Base-by-base conservation (phyloP, 2,888 invertebrate genomes). In the Pollenia amentaria region DNA sequence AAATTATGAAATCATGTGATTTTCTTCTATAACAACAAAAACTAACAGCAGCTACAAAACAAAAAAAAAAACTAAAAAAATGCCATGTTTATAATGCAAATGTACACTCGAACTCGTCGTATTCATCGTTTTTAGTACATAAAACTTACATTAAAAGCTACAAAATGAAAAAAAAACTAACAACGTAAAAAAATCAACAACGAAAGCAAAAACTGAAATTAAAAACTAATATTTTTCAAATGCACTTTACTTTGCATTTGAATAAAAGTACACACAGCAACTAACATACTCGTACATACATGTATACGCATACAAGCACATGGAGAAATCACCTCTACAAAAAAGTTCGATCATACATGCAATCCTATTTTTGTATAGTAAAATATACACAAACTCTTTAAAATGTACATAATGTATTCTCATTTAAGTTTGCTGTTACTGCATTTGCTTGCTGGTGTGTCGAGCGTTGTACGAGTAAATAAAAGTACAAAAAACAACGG, bases 1-100 rank as follows among this genome's bases (percentile, higher is more conserved):
- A 72, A 62, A 77, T 80, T 75, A 82, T 79, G 69, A 82, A 86
- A 82, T 86, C 85, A 86, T 86, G 85, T 86, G 85, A 86, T 86
- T 86, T 82, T 78, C 82, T 85, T 48, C 40, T 21, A 57, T n/a
- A 77, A n/a, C 84, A 77, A 76, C 46, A 65, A 62, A 29, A 57
- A 40, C 51, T 53, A 46, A 29, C 48, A 48, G 18, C 73, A 62
- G 14, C 48, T 18, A 75, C 62, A 29, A 73, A 1, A n/a, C n/a
- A n/a, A 53, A 78, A 42, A 78, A 78, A 62, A 60, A 46, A 8
- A 70, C 11, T 12, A 55, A 16, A 3, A 55, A 70, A 77, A 80
- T 21, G 16, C 6, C 51, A 60, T 57, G 14, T 60, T 48, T 11
- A 21, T 64, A 18, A 69, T 69, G 55, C 60, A 78, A 73, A 82